Base-by-base conservation (phyloP, 2,888 invertebrate genomes). In the Melanophora roralis region DNA sequence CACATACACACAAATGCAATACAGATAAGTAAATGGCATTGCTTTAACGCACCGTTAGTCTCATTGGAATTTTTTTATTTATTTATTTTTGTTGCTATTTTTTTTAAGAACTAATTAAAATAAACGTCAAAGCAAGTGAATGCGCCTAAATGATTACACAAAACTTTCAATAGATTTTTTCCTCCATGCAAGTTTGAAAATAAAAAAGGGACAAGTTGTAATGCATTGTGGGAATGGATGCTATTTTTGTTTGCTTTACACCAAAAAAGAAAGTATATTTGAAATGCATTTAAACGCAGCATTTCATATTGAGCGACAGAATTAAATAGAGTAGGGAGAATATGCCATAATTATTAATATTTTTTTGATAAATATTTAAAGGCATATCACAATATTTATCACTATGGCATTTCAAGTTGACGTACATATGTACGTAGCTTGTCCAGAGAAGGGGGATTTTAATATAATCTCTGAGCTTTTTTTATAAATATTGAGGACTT, bases 101-200 rank as follows among this genome's bases (percentile, higher is more conserved):
- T n/a, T n/a, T 80, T 82, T 69, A 83, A 83, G 82, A 84, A 84
- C 84, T 84, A 84, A 84, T 84, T 84, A 84, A 84, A 83, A 83
- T 83, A 83, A 84, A 83, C 84, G 83, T 83, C 83, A 83, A 83
- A 83, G 82, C 82, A 78, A 76, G 82, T 68, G 79, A 74, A 77
- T 74, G 82, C 81, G 81, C 82, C 82, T 81, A 82, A 82, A 82
- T 82, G 81, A 82, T 81, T 76, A 82, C 78, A 78, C 82, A 78
- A 68, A 73, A 51, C 71, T 72, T 81, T 79, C 73, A n/a, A n/a
- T 65, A 75, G 74, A 72, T 76, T 68, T 51, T 76, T 71, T 53
- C 59, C 1, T 14, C 23, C 38, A 12, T 60, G 16, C 11, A 14
- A 38, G 27, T 53, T 76, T 67, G 53, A 45, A 62, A n/a, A n/a